Base-by-base conservation (phyloP, 2,888 invertebrate species). In the Xylophagus ater region DNA sequence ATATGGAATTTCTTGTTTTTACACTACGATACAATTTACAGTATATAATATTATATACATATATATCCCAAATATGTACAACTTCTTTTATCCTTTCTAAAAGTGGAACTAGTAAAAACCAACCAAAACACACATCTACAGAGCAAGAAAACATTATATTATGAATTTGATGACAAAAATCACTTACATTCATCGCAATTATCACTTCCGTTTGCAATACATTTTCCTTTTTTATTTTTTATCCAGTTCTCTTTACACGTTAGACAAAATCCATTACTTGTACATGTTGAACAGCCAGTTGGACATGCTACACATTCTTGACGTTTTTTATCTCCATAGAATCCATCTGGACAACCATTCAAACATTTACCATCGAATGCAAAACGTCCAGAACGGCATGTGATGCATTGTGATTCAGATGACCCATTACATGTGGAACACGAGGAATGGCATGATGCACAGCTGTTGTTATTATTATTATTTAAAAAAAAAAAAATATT, bases 391-490 rank as follows among this genome's bases (percentile, higher is more conserved):
- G 76, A 67, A 44, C 78, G 78, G 64, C 90, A 90, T 10, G 81
- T 76, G 51, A 87, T 81, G 65, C 89, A 90, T 54, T 86, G 81
- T 17, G 76, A 71, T 53, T 80, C 79, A 21, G 77, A 75, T 12
- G 82, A 74, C 20, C 86, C 87, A 50, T 74, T 76, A 60, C 88
- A 88, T 17, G 85, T 82, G 53, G 81, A 80, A 59, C 88, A 88
- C 17, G 80, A 74, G 34, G 75, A 64, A 63, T 88, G 84, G 57
- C 88, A 88, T 34, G 77, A 72, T 23, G 78, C 75, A 60, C 88
- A 88, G 55, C 80, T 81, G 51, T 23, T 23, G 10, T 23, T 23
- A 23, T 23, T 10, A n/a, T n/a, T n/a, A n/a, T n/a, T n/a, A 24
- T 13, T 12, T 21, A 9, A 31, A 9, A 26, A 19, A 26, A 18